phyloP scores from a whole-genome alignment of 23 tunicate species.

The Halocynthia roretzi region DNA sequence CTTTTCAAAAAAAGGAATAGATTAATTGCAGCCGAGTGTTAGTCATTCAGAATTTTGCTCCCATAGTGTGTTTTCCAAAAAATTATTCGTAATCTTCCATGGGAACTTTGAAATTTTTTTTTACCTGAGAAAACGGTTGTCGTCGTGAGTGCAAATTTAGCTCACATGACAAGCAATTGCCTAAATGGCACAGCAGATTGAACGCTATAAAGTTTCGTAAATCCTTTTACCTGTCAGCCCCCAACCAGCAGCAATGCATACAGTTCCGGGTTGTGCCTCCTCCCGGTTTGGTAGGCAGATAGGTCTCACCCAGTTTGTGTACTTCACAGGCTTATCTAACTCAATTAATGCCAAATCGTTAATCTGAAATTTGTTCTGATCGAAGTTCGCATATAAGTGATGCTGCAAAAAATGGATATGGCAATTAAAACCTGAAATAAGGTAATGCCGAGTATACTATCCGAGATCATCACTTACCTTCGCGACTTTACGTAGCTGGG shows the following conservation, averaged over 20 bases:
- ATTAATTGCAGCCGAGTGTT: no score
- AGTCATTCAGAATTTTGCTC: no score
- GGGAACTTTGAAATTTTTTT: no score
- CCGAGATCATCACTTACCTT: not conserved
- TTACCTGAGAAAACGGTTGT: no score
- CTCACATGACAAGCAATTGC: no score
- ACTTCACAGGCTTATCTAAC: not conserved
- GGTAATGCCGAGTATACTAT: not conserved
- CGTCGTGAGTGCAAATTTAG: no score
- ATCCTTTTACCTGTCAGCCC: conserved; percentile 38
- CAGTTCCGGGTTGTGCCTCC: conserved; percentile 30
- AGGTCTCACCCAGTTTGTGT: not conserved
- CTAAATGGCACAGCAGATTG: no score
- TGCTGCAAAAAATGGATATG: not conserved
- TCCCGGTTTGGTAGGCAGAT: conserved; percentile 51
- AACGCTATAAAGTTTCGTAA: no score
- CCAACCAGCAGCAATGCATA: conserved; percentile 52
- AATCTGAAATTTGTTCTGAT: conserved; percentile 10
- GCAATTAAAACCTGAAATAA: no score
- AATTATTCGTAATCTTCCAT: no score
- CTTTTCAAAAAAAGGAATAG: not conserved
- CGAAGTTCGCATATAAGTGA: conserved; percentile 21
- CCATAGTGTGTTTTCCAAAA: no score
- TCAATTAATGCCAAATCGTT: conserved; percentile 41
- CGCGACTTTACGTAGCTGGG: not conserved